A percentile compares a stretch with the other conserved stretches of the same genome.
Conservation (phyloP, 2,888 invertebrate species). For the Stenoptilia bipunctidactyla region DNA sequence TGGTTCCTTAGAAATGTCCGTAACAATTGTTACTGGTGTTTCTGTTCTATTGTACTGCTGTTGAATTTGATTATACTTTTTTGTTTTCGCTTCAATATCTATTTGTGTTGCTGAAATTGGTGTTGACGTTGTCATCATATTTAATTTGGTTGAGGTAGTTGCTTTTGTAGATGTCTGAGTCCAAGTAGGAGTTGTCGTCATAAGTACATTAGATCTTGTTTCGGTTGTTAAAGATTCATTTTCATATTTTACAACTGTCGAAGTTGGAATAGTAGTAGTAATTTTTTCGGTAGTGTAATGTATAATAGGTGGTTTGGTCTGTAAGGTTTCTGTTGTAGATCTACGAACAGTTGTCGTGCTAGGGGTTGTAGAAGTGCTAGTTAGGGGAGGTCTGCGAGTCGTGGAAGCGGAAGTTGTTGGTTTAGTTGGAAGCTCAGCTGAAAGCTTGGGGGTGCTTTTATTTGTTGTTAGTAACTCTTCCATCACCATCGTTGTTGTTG, state of each 20-base stretch:
- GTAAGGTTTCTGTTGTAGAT: background rate
- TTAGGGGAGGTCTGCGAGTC: background rate
- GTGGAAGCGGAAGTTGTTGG: conserved; percentile 22
- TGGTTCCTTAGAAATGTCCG: conserved; percentile 8
- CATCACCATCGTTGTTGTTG: conserved; percentile 31
- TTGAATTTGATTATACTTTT: too few species aligned
- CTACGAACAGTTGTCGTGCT: too few species aligned
- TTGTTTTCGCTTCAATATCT: too few species aligned
- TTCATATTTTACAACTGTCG: too few species aligned
- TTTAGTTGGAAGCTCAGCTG: conserved; percentile 23
- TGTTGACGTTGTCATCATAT: conserved; percentile 8
- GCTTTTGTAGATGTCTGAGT: conserved; percentile 20
- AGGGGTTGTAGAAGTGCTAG: conserved; percentile 4
- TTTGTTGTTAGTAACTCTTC: conserved; percentile 49
- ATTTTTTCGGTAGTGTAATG: too few species aligned
- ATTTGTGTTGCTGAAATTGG: conserved; percentile 6
- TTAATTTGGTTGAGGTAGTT: conserved; percentile 14
- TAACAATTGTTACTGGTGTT: conserved; percentile 8
- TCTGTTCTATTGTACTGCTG: conserved; percentile 7
- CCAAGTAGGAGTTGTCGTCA: too few species aligned
- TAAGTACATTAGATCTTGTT: too few species aligned
- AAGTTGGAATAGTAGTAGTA: too few species aligned
- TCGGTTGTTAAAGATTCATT: too few species aligned
- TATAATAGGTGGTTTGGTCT: conserved; percentile 3
- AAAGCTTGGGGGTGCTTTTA: conserved; percentile 23